Conservation (phyloP, 2,113 vertebrate species). For the Zosterops hypoxanthus region DNA sequence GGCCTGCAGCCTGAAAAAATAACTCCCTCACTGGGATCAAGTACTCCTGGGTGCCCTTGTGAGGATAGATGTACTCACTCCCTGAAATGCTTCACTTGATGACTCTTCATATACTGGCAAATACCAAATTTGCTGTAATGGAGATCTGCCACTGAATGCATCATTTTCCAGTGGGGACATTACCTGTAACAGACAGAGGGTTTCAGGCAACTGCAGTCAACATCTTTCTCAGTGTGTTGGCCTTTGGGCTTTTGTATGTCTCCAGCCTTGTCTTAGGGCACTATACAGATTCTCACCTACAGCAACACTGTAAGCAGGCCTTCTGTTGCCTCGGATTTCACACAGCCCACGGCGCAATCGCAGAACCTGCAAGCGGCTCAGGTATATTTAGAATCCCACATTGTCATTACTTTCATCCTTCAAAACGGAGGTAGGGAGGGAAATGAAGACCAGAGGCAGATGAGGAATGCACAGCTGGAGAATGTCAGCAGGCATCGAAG, state of each 20-base stretch:
- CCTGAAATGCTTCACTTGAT: neutral
- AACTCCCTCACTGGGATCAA: neutral
- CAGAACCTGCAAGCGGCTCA: neutral
- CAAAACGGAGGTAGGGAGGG: neutral
- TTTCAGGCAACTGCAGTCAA: neutral
- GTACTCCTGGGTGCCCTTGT: neutral
- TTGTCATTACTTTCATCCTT: slow-evolving; percentile 22
- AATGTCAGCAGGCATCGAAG: neutral
- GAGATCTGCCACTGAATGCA: neutral
- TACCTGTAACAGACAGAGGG: neutral
- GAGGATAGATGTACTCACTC: neutral
- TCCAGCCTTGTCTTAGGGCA: neutral
- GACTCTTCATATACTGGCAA: neutral
- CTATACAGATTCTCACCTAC: neutral
- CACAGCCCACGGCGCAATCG: neutral
- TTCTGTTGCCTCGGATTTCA: slow-evolving; percentile 3
- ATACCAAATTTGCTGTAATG: neutral
- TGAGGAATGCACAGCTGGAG: slow-evolving; percentile 53
- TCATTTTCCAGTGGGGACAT: neutral
- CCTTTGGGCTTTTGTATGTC: neutral
- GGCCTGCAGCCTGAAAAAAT: neutral
- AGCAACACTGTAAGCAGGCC: neutral
- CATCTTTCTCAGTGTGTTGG: neutral
- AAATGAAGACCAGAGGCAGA: slow-evolving; percentile 28
- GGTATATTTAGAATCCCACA: slow-evolving; percentile 40